These are phyloP conservation scores for Hymenochirus boettgeri DNA, from an alignment of 2,113 vertebrate species.

Conservation along the genomic window DNA sequence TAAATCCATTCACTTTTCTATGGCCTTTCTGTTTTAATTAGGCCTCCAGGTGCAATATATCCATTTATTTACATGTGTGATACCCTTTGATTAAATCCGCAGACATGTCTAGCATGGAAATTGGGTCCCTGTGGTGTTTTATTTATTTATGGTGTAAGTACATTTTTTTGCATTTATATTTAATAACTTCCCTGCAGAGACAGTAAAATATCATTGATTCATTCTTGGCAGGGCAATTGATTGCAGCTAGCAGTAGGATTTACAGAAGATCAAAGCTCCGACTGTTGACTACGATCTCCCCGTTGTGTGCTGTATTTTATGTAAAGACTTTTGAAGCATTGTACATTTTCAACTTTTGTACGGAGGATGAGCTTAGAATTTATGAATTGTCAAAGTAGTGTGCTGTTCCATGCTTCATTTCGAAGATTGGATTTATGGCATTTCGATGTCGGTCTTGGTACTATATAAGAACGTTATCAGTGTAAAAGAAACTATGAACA, in stretches of 20 bases:
- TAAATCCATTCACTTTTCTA: constrained; percentile 5
- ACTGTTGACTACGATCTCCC: constrained; percentile 36
- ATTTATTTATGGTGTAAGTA: constrained; percentile 41
- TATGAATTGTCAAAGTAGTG: constrained; percentile 6
- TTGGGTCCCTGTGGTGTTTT: constrained; percentile 32
- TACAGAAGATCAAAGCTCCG: constrained; percentile 39
- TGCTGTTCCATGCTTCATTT: background rate
- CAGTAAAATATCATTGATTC: constrained; percentile 41
- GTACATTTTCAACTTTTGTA: constrained; percentile 26
- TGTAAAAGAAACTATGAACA: background rate
- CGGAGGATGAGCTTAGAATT: constrained; percentile 14
- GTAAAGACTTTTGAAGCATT: constrained; percentile 30
- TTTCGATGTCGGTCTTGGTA: background rate
- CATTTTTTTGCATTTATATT: constrained; percentile 43
- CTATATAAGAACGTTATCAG: background rate
- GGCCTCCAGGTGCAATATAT: constrained; percentile 26
- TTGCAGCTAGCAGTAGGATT: constrained; percentile 35
- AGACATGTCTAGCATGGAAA: constrained; percentile 36
- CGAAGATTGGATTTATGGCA: background rate
- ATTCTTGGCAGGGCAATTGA: constrained; percentile 42
- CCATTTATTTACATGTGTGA: constrained; percentile 35
- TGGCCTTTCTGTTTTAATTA: constrained; percentile 24
- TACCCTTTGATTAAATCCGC: constrained; percentile 25
- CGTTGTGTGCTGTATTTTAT: constrained; percentile 32
- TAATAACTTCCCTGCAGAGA: constrained; percentile 42